Evolutionary conservation across 2,797 vertebrate genomes (phyloP), one percentile per base, ranked within the genome.

Genomic region (Smutsia temminckii): DNA sequence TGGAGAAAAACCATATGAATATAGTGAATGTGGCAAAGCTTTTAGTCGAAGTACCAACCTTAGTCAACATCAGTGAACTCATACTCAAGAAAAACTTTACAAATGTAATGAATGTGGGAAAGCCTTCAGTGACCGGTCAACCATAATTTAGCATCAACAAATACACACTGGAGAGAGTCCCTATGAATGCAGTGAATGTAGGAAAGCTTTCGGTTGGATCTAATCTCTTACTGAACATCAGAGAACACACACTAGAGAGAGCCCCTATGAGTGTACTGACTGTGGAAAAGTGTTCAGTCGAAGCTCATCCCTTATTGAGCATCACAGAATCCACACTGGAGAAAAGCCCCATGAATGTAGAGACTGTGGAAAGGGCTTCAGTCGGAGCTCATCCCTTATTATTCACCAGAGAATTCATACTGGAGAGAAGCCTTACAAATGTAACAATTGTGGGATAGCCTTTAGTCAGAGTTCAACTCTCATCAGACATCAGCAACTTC

Each of bases 121-220:
- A 89, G 69, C 83, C 64, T 97, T 96, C 59, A 80, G 88, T 17
- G 92, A 97, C 63, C 78, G 55, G 37, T 96, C 97, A 55, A 94
- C 91, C 20, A 27, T 97, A n/a, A 96, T 92, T 69, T 95, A 96
- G 74, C 97, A 98, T 32, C 96, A 95, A 16, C 81, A 88, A 79
- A 97, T 94, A 59, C 96, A 97, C 75, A 97, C 91, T 0, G 96
- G 96, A 49, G 97, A 97, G n/a, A 97, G 94, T 53, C 97, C 97
- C 25, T 97, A 97, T 11, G 55, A 75, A 40, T 97, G 97, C 64
- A 34, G 59, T 18, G 78, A 95, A 37, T 96, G 96, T 17, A 94
- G 94, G 49, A 97, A 92, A 81, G 32, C 94, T 42, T 97, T 96
- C 89, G 90, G 79, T 18, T 95, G 95, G 74, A 55, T 93, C 42